Conservation (phyloP, 2,888 invertebrate species). For the Candidula unifasciata region DNA sequence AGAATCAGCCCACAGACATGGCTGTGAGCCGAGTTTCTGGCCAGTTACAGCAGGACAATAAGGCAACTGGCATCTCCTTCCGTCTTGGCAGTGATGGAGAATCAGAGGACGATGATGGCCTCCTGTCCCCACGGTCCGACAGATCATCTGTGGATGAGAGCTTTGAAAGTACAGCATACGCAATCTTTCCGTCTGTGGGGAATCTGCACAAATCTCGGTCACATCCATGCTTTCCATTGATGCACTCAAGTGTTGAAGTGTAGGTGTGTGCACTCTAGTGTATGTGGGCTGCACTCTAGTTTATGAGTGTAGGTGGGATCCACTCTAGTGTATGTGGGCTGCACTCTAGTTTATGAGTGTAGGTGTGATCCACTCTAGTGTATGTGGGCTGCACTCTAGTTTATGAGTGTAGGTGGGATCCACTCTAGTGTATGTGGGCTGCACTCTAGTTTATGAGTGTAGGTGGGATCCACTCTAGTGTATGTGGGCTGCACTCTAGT, state of each 20-base stretch:
- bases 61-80: background rate
- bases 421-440: too few relatives aligned
- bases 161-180: conserved; percentile 3
- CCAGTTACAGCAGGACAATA: background rate
- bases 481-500: too few relatives aligned
- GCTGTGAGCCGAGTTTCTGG: background rate
- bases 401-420: too few relatives aligned
- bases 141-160: conserved; percentile 1
- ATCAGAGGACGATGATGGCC: background rate
- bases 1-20: background rate
- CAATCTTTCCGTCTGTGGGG: background rate
- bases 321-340: too few relatives aligned
- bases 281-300: too few relatives aligned
- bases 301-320: too few relatives aligned
- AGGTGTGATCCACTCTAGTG: too few relatives aligned
- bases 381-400: too few relatives aligned
- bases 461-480: too few relatives aligned
- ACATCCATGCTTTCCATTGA: conserved; percentile 22
- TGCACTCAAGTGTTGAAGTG: background rate
- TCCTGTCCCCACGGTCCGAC: background rate
- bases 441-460: too few relatives aligned
- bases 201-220: conserved; percentile 38
- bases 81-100: conserved; percentile 26
- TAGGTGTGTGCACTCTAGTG: too few relatives aligned
- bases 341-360: too few relatives aligned